Base-by-base conservation (phyloP, 23 tunicate genomes). In the Ascidia mentula region DNA sequence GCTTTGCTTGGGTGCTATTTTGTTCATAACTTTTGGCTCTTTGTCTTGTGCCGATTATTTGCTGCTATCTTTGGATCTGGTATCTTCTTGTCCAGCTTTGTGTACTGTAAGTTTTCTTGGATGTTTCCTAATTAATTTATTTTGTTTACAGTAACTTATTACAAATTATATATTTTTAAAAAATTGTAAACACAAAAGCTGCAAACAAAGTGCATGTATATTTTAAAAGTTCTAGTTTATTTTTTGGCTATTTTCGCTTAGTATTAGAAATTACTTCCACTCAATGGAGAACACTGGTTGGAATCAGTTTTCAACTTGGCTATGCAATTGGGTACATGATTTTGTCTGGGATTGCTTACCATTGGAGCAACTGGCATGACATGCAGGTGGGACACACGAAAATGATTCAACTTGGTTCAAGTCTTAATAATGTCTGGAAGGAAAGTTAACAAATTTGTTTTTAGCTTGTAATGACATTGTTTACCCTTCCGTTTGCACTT, bases 321-420 rank as follows among this genome's bases (percentile, higher is more conserved):
- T 89, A 84, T 79, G 95, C 95, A 32, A 74, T 89, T 31, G 95
- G 95, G 28, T 89, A 89, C 82, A 89, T 89, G 95, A 84, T 84
- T 40, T 34, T 89, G 69, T 89, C 95, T 20, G 95, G 95, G 36
- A 60, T 89, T 34, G 95, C 95, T 15, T 89, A 84, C 73, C 72
- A 77, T 33, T 89, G 87, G 95, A 78, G 82, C 3, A 82, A 89
- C 79, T 89, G 95, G 95, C 88, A 82, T 46, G 76, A 89, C 31
- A 79, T 89, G 88, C 80, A 89, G 76, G 95, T 79, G 59, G 38
- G 82, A n/a, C n/a, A n/a, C n/a, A n/a, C n/a, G n/a, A n/a, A n/a
- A n/a, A n/a, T n/a, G n/a, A n/a, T n/a, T n/a, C n/a, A n/a, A n/a
- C n/a, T n/a, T n/a, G n/a, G n/a, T n/a, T n/a, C n/a, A n/a, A n/a